Evolutionary conservation across 2,113 vertebrate genomes (phyloP).

Genomic region (Callipepla squamata): DNA sequence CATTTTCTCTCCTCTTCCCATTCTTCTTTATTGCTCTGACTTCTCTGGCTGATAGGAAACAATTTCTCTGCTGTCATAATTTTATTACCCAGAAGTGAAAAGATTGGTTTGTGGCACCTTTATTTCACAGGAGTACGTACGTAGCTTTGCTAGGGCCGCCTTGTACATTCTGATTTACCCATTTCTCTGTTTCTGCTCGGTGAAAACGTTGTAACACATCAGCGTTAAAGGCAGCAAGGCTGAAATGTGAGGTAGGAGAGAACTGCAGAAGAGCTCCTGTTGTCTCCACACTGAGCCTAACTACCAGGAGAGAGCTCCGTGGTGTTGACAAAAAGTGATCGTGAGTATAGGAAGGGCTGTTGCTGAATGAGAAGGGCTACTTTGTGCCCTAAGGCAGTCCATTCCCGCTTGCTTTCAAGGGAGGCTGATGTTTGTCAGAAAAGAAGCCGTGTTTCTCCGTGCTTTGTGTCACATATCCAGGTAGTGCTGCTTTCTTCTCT

Average conservation of each 20-base stretch:
- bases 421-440: background rate
- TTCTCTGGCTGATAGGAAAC: slow-evolving; percentile 5
- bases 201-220: background rate
- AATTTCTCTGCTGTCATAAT: slow-evolving; percentile 40
- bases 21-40: background rate
- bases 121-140: background rate
- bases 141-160: background rate
- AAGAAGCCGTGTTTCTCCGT: background rate
- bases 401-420: background rate
- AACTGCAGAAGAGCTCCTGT: background rate
- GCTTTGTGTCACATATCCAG: background rate
- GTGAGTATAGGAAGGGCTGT: background rate
- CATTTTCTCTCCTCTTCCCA: background rate
- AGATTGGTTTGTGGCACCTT: slow-evolving; percentile 29
- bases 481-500: background rate
- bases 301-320: background rate
- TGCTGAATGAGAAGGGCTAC: background rate
- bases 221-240: background rate
- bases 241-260: background rate
- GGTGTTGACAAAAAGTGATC: background rate
- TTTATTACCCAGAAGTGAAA: slow-evolving; percentile 31
- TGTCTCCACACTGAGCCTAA: background rate
- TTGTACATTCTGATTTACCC: background rate
- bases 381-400: background rate
- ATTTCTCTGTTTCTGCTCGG: background rate